These are phyloP conservation scores for Misgurnus mizolepis DNA, from an alignment of 2,113 vertebrate genomes.

Conservation along the genomic window DNA sequence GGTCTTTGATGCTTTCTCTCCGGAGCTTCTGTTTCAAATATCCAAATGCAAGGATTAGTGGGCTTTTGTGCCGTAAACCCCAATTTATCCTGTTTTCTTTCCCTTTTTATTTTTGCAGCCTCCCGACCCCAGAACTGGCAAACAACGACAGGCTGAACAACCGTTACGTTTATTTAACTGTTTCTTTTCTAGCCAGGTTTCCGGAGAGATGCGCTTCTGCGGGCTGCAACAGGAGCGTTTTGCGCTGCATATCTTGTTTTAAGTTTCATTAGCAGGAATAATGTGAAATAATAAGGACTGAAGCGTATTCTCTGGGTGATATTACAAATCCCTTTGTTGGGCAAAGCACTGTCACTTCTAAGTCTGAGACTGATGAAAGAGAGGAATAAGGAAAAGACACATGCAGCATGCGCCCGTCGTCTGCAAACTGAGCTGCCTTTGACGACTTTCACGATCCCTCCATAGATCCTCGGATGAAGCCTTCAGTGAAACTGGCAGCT, in stretches of 20 bases:
- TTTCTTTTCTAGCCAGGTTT: constrained; percentile 23
- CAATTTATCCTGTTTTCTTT: constrained; percentile 61
- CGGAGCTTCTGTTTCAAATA: constrained; percentile 67
- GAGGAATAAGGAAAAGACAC: constrained; percentile 55
- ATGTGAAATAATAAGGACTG: constrained; percentile 62
- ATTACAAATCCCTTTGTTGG: constrained; percentile 58
- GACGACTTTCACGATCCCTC: constrained; percentile 50
- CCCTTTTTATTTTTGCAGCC: constrained; percentile 44
- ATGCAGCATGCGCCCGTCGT: constrained; percentile 48
- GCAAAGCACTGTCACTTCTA: constrained; percentile 59
- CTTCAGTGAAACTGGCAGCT: constrained; percentile 52
- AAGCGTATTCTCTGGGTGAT: constrained; percentile 55
- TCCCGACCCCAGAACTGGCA: constrained; percentile 45
- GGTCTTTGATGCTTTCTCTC: constrained; percentile 63
- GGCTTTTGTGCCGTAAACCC: constrained; percentile 63
- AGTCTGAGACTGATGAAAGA: constrained; percentile 61
- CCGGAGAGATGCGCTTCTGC: neutral
- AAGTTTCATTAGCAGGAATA: constrained; percentile 63
- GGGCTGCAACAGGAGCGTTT: constrained; percentile 21
- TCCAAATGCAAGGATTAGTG: constrained; percentile 66
- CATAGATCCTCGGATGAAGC: constrained; percentile 51
- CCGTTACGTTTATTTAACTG: neutral
- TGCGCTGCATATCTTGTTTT: constrained; percentile 56
- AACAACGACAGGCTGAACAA: constrained; percentile 48
- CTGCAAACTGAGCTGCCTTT: constrained; percentile 49